Conservation (phyloP, 2,888 invertebrate genomes). For the Hermaeophaga mercurialis region DNA sequence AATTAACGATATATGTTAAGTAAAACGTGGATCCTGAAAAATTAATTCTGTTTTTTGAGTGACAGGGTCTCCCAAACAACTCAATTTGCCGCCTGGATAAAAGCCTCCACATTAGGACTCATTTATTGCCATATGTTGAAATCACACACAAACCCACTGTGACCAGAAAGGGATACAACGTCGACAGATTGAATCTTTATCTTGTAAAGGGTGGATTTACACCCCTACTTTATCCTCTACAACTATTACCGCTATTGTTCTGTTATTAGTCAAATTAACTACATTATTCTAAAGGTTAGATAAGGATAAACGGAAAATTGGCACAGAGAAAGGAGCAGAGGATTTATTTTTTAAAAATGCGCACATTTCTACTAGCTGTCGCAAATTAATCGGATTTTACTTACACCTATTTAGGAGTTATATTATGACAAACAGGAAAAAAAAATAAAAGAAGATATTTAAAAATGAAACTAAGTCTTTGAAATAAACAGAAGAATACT, state of each 20-base stretch:
- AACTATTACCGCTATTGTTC: constrained; percentile 50
- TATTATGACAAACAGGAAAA: too few species aligned
- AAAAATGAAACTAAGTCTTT: too few species aligned
- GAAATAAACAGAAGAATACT: too few species aligned
- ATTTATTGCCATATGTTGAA: constrained; percentile 41
- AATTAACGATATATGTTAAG: too few species aligned
- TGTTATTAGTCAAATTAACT: constrained; percentile 46
- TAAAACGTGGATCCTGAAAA: too few species aligned
- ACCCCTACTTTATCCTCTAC: constrained; percentile 40
- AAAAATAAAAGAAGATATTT: too few species aligned
- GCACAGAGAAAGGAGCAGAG: neutral
- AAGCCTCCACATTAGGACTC: constrained; percentile 28
- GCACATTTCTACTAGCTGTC: too few species aligned
- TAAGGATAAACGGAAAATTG: constrained; percentile 21
- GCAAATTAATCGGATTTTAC: too few species aligned
- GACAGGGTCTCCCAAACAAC: constrained; percentile 20
- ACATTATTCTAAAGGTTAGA: constrained; percentile 22
- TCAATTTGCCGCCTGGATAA: constrained; percentile 24
- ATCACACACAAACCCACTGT: constrained; percentile 39
- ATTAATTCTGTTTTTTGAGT: too few species aligned
- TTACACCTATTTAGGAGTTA: too few species aligned
- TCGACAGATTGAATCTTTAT: constrained; percentile 54
- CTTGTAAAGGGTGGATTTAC: constrained; percentile 51
- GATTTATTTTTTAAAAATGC: too few species aligned
- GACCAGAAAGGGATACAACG: constrained; percentile 43